A percentile compares a stretch with the other conserved stretches of the same genome.
These are phyloP conservation scores for Lanius collurio DNA, from an alignment of 2,113 vertebrate species.

Conservation along the genomic window DNA sequence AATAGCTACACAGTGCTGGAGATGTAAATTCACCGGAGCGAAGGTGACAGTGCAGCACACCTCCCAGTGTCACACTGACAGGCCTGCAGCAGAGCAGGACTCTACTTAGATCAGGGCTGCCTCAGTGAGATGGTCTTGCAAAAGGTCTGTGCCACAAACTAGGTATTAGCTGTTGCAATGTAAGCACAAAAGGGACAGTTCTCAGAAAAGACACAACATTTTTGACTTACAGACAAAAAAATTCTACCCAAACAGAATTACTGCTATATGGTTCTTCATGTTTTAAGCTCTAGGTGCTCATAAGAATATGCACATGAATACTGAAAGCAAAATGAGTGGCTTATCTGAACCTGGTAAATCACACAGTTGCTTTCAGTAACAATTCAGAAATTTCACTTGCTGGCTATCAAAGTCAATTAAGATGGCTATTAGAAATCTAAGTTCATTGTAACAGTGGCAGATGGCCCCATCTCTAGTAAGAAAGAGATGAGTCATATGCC, in stretches of 20 bases:
- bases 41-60: neutral
- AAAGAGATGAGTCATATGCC: neutral
- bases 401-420: neutral
- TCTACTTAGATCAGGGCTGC: neutral
- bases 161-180: neutral
- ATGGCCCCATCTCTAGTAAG: neutral
- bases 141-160: neutral
- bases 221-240: neutral
- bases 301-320: neutral
- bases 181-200: rapidly evolving
- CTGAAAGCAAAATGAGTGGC: neutral
- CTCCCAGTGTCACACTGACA: neutral
- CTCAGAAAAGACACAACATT: neutral
- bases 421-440: neutral
- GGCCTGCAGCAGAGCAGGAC: neutral
- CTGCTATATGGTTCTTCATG: neutral
- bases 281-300: neutral
- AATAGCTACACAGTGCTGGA: neutral
- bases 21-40: neutral
- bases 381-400: neutral
- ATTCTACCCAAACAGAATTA: neutral
- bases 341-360: neutral
- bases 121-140: neutral
- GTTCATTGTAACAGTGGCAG: neutral
- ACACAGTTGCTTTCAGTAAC: neutral